phyloP scores from a whole-genome alignment of 1,140 invertebrate genomes.

The Calephelis nemesis region DNA sequence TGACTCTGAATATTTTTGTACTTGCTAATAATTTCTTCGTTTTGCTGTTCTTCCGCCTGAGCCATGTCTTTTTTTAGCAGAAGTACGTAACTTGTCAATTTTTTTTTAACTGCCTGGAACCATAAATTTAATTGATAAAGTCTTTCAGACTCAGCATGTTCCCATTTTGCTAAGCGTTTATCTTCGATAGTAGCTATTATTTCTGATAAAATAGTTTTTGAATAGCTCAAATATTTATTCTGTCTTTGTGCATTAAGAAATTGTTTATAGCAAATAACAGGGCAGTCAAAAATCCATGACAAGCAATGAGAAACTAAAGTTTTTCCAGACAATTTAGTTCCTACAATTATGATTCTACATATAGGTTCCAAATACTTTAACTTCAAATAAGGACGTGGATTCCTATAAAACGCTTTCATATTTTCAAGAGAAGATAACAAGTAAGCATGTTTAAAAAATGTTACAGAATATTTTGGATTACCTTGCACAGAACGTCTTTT shows the following conservation, averaged over 20 bases:
- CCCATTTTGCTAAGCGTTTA: constrained; percentile 51
- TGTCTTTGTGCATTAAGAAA: constrained; percentile 49
- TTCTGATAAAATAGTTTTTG: constrained; percentile 65
- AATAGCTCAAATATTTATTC: constrained; percentile 57
- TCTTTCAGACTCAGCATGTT: constrained; percentile 50
- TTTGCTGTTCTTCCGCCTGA: neutral
- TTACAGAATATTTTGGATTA: constrained; percentile 72
- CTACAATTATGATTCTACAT: constrained; percentile 59
- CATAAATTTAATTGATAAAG: constrained; percentile 48
- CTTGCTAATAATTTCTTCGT: constrained; percentile 19
- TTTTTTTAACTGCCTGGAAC: constrained; percentile 35
- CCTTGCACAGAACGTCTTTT: constrained; percentile 71
- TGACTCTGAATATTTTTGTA: constrained; percentile 35
- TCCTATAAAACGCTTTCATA: constrained; percentile 75
- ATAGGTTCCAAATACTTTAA: constrained; percentile 66
- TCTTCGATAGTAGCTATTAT: constrained; percentile 63
- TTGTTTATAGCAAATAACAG: constrained; percentile 44
- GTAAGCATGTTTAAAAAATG: constrained; percentile 81
- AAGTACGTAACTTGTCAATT: constrained; percentile 44
- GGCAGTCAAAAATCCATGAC: constrained; percentile 61
- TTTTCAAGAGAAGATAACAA: constrained; percentile 75
- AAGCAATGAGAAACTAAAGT: constrained; percentile 61
- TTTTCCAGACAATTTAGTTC: constrained; percentile 64
- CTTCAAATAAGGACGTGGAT: constrained; percentile 79
- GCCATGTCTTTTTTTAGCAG: constrained; percentile 35